Evolutionary conservation across 2,797 vertebrate species (phyloP), one percentile per base, ranked within the genome.

Genomic region (Emys orbicularis): DNA sequence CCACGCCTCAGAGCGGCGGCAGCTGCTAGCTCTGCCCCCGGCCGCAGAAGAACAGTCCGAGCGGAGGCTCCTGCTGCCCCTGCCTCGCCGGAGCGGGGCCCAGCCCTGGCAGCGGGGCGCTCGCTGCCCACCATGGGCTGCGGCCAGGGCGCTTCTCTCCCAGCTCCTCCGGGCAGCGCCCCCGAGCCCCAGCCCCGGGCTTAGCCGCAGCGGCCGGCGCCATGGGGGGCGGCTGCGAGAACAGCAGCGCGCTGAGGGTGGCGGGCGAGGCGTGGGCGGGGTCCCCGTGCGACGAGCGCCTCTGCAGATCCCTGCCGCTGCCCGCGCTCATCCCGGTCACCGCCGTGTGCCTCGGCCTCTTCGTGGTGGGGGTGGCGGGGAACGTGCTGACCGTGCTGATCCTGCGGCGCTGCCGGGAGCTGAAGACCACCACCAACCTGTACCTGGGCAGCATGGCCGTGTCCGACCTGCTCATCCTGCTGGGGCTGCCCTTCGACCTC

Each of bases 401-500:
- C 92, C 98, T 99, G 90, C 95, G 97, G 88, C 96, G 98, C 91
- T 98, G 95, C 96, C 98, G 98, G 31, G 98, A 98, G 95, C 98
- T 98, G 98, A 98, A 98, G 97, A 99, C 98, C 57, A 98, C 99
- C 97, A 99, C 99, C 93, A 99, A 98, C 97, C 97, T 99, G 12
- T 99, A 99, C 98, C 98, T 99, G 94, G 99, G 99, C 98, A 99
- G 99, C 98, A 98, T 99, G 99, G 99, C 99, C 0, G 81, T 98
- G 83, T 99, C 99, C 0, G 98, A 99, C 98, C 98, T 99, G 84
- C 95, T 99, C 93, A 98, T 99, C 94, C 97, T 99, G 83, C 96
- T 99, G 52, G 99, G 99, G 93, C 98, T 99, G 92, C 99, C 98
- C 83, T 98, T 99, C 41, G 98, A 99, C 97, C 98, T 99, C 82